Conservation (phyloP, 2,797 vertebrate genomes). For the Gallirallus australis region DNA sequence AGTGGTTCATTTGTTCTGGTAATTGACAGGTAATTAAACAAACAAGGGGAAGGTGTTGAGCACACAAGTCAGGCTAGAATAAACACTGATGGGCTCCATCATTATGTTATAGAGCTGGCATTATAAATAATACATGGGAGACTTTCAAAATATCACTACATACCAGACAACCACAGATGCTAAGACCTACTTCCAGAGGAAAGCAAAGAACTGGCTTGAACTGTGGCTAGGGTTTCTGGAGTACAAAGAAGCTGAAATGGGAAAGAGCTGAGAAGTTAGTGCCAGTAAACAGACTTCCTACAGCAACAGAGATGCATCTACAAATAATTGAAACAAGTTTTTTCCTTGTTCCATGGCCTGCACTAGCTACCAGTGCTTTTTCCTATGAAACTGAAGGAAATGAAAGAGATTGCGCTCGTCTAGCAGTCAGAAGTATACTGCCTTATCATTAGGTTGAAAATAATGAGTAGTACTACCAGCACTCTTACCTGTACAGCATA, state of each 20-base stretch:
- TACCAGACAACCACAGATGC: background rate
- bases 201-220: background rate
- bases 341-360: background rate
- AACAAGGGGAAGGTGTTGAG: background rate
- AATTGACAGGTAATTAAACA: background rate
- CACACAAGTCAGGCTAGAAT: background rate
- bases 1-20: background rate
- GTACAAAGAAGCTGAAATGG: background rate
- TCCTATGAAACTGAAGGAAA: background rate
- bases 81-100: background rate
- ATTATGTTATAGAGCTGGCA: background rate
- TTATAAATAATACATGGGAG: conserved; percentile 14
- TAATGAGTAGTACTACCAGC: background rate
- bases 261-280: background rate
- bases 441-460: background rate
- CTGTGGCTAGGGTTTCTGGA: background rate
- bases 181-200: background rate
- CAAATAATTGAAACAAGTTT: background rate
- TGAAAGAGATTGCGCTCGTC: background rate
- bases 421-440: background rate
- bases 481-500: background rate
- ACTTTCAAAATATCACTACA: background rate
- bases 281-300: background rate
- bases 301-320: background rate
- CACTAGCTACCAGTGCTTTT: background rate